phyloP scores from a whole-genome alignment of 2,113 vertebrate genomes.

The Pyrgilauda ruficollis region DNA sequence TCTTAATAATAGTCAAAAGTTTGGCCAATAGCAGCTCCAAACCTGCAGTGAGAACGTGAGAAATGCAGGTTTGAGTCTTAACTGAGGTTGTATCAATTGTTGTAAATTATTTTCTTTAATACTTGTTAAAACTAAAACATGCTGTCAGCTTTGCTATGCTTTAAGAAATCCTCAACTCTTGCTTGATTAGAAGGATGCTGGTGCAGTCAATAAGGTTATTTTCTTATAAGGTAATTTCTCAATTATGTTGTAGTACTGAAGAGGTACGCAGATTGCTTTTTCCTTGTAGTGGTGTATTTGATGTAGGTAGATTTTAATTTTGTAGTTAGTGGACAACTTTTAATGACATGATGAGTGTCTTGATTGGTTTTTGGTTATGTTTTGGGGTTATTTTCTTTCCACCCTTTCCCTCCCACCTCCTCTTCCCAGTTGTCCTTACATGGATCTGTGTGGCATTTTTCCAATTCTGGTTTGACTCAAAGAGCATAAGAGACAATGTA shows the following conservation, averaged over 20 bases:
- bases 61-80: slow-evolving; percentile 52
- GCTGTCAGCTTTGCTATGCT: slow-evolving; percentile 37
- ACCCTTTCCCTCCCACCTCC: background rate
- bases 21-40: slow-evolving; percentile 38
- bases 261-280: slow-evolving; percentile 33
- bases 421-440: slow-evolving; percentile 41
- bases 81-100: slow-evolving; percentile 40
- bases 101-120: slow-evolving; percentile 5
- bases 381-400: background rate
- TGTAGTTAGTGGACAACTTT: slow-evolving; percentile 7
- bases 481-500: slow-evolving; percentile 22
- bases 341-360: background rate
- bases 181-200: slow-evolving; percentile 38
- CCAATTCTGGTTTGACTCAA: slow-evolving; percentile 60
- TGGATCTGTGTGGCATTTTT: slow-evolving; percentile 68
- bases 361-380: slow-evolving; percentile 27
- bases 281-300: background rate
- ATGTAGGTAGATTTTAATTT: slow-evolving; percentile 17
- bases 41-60: slow-evolving; percentile 52
- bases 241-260: background rate
- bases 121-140: slow-evolving; percentile 27
- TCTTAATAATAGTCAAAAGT: slow-evolving; percentile 51
- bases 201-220: slow-evolving; percentile 26
- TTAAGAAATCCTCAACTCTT: slow-evolving; percentile 28
- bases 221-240: slow-evolving; percentile 20